phyloP scores from a whole-genome alignment of 2,888 invertebrate genomes.

The Junonia oenone region DNA sequence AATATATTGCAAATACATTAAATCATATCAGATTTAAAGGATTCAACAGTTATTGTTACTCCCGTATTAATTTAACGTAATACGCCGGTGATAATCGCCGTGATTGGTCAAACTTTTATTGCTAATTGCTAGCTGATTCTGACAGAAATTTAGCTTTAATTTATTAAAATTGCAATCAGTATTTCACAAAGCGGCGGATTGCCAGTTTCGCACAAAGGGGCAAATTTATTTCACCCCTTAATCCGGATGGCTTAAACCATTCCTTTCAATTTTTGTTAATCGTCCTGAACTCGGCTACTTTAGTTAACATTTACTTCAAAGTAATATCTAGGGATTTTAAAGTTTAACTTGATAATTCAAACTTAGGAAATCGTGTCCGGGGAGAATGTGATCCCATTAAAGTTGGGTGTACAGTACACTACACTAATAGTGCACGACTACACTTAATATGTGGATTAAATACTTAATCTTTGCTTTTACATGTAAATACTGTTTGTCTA shows the following conservation, averaged over 20 bases:
- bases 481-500: background rate
- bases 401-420: no score
- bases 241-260: constrained; percentile 30
- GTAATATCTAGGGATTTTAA: constrained; percentile 19
- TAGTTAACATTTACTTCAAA: constrained; percentile 15
- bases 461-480: no score
- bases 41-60: background rate
- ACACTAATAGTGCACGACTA: no score
- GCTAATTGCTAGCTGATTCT: constrained; percentile 21
- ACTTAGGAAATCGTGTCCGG: constrained; percentile 3
- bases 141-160: constrained; percentile 36
- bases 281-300: constrained; percentile 20
- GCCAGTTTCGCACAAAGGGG: constrained; percentile 35
- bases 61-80: background rate
- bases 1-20: background rate
- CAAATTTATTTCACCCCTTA: constrained; percentile 36
- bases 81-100: background rate
- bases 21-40: background rate
- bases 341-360: constrained; percentile 22
- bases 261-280: constrained; percentile 40
- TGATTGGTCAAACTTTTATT: background rate
- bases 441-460: no score
- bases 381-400: constrained; percentile 10
- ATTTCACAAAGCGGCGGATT: constrained; percentile 34
- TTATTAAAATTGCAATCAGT: constrained; percentile 55